Percentiles rank a stretch among this genome's conserved stretches.
Conservation (phyloP, 2,888 invertebrate species). For the Idaea biselata region DNA sequence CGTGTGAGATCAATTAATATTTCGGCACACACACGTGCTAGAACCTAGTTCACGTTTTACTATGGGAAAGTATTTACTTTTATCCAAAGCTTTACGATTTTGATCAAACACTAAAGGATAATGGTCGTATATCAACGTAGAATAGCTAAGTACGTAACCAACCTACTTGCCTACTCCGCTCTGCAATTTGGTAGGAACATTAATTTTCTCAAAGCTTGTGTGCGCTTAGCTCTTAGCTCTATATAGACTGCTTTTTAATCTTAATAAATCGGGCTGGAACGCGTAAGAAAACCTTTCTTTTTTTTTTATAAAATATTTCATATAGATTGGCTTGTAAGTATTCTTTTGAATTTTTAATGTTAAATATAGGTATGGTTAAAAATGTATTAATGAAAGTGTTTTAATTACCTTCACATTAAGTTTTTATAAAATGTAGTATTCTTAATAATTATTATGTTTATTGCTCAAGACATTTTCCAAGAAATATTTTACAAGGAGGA, state of each 20-base stretch:
- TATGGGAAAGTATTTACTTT: too few species aligned
- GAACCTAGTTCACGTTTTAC: too few species aligned
- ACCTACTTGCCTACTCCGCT: constrained; percentile 35
- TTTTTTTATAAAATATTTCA: neutral
- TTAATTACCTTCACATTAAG: too few species aligned
- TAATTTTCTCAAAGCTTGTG: constrained; percentile 37
- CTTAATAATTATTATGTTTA: too few species aligned
- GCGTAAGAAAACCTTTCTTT: neutral
- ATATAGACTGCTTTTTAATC: constrained; percentile 33
- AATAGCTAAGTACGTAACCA: constrained; percentile 12
- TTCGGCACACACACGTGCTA: too few species aligned
- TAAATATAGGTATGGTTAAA: too few species aligned
- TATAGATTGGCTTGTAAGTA: neutral
- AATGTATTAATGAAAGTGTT: too few species aligned
- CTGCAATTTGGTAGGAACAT: constrained; percentile 41
- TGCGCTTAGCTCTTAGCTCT: constrained; percentile 33
- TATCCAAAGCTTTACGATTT: neutral
- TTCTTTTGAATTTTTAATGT: neutral
- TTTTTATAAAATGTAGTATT: too few species aligned
- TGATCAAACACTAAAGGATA: neutral
- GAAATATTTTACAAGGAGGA: too few species aligned
- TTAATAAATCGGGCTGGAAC: constrained; percentile 15
- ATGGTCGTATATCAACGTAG: neutral
- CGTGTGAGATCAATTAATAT: too few species aligned
- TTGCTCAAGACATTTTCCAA: too few species aligned